Evolutionary conservation across 2,113 vertebrate species (phyloP).

Genomic region (Conger conger): DNA sequence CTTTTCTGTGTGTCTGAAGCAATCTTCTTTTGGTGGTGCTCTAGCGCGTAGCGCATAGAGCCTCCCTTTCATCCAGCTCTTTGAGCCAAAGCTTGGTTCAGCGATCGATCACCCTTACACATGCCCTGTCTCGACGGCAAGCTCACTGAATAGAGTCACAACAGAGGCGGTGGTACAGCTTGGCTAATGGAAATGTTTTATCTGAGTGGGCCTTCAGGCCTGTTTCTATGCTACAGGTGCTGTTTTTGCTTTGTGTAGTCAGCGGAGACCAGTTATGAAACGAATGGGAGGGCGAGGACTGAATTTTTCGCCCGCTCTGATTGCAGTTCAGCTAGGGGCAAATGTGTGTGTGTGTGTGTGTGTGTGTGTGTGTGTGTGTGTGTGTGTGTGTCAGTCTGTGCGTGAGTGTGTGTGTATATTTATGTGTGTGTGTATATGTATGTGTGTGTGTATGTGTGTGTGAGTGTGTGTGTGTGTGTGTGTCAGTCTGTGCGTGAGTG

Average conservation of each 20-base stretch:
- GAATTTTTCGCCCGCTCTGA: background rate
- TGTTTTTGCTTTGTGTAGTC: background rate
- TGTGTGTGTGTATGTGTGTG: background rate
- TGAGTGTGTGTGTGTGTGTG: no score
- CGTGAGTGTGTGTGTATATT: background rate
- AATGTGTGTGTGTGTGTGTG: background rate
- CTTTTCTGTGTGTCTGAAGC: background rate
- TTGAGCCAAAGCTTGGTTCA: background rate
- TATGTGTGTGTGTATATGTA: background rate
- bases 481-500: background rate
- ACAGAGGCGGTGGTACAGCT: background rate
- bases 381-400: no score
- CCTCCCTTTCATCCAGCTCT: background rate
- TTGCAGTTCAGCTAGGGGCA: background rate
- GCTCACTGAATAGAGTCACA: background rate
- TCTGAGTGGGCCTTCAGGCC: background rate
- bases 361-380: no score
- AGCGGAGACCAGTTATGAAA: background rate
- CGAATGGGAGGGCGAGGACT: background rate
- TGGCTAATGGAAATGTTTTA: background rate
- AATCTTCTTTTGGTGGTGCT: background rate
- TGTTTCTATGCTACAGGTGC: background rate
- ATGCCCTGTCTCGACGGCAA: background rate
- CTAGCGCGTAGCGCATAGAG: background rate
- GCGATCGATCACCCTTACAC: background rate